These are phyloP conservation scores for Agelaius phoeniceus DNA, from an alignment of 2,113 vertebrate species.

Conservation along the genomic window DNA sequence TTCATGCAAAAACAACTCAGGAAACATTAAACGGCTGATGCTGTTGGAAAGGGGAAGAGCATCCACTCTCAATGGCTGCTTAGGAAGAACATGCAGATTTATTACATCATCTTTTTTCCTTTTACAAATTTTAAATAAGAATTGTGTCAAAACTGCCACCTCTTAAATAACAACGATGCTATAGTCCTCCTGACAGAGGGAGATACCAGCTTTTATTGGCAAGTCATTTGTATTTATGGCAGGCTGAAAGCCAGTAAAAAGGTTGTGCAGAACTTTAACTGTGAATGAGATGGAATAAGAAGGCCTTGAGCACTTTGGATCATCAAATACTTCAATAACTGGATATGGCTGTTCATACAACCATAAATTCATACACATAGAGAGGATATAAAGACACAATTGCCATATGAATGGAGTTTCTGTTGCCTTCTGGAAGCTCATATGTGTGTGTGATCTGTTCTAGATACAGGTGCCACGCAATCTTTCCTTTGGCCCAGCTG, in stretches of 20 bases:
- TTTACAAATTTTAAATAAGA: conserved; percentile 54
- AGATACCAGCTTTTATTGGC: not conserved
- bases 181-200: not conserved
- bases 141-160: conserved; percentile 28
- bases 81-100: conserved; percentile 31
- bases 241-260: not conserved
- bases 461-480: not conserved
- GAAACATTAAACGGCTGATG: conserved; percentile 55
- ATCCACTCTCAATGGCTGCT: conserved; percentile 9
- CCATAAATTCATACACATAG: conserved; percentile 12
- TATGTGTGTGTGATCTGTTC: not conserved
- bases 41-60: conserved; percentile 19
- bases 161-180: conserved; percentile 39
- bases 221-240: conserved; percentile 22
- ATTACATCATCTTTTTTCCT: conserved; percentile 1
- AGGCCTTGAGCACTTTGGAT: not conserved
- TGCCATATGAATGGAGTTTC: not conserved
- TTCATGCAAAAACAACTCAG: conserved; percentile 68
- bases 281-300: not conserved
- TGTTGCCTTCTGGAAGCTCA: not conserved
- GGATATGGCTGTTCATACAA: conserved; percentile 11
- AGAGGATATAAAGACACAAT: conserved; percentile 30
- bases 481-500: not conserved
- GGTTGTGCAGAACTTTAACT: not conserved
- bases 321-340: conserved; percentile 37